These are phyloP conservation scores for Hoplias malabaricus DNA, from an alignment of 2,113 vertebrate species.

Conservation along the genomic window DNA sequence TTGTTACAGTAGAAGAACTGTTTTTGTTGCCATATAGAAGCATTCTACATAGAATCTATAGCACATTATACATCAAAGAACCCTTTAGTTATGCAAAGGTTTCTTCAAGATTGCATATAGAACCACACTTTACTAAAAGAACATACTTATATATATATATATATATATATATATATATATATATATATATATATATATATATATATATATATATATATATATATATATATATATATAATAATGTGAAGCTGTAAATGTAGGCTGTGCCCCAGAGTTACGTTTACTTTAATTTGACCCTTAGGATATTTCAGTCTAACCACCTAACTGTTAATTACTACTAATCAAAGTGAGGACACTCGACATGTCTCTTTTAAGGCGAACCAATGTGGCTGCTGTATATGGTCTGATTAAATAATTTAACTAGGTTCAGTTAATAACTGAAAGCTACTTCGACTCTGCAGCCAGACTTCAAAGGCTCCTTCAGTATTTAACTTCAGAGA, in stretches of 20 bases:
- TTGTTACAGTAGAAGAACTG: too few species aligned
- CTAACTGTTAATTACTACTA: background rate
- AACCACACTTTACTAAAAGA: too few species aligned
- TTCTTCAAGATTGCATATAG: too few species aligned
- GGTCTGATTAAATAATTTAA: constrained; percentile 37
- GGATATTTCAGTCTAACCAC: background rate
- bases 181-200: too few species aligned
- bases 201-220: background rate
- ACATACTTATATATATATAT: too few species aligned
- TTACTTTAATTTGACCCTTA: background rate
- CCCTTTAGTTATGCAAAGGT: too few species aligned
- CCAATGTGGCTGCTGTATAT: background rate
- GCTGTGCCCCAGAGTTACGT: background rate
- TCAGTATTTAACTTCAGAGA: constrained; percentile 18
- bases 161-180: too few species aligned
- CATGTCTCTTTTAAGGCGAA: background rate
- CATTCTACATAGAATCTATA: too few species aligned
- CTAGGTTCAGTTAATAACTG: constrained; percentile 6
- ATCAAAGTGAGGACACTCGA: background rate
- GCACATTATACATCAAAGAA: too few species aligned
- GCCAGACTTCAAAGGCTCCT: constrained; percentile 33
- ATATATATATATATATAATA: background rate
- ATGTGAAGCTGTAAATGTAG: background rate
- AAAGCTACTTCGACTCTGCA: background rate
- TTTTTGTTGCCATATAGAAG: too few species aligned